Base-by-base conservation (phyloP, 1,140 invertebrate species). In the Euglossa dilemma region DNA sequence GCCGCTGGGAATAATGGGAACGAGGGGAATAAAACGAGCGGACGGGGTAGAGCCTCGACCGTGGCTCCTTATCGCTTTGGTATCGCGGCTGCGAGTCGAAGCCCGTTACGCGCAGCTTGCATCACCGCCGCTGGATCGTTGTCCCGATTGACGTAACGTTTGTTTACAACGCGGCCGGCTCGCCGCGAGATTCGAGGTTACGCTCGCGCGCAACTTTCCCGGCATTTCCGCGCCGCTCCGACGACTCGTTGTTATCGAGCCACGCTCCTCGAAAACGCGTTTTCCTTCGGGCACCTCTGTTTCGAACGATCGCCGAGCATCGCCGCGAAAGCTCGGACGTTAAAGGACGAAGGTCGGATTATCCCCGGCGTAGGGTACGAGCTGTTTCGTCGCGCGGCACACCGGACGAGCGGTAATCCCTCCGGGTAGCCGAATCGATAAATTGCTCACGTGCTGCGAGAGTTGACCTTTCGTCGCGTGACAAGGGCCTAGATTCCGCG, bases 401-500 rank as follows among this genome's bases (percentile, higher is more conserved):
- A 25, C 14, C 66, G 6, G n/a, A 25, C 52, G 28, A 57, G 8
- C 36, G 36, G 36, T 23, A 73, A 73, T 73, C 71, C 71, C 71
- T n/a, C 23, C 36, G 20, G 64, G 36, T 73, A 43, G 70, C 18
- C 71, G 20, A 57, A 73, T 73, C 71, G 54, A 73, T 73, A 73
- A 73, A 80, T 52, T 52, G 63, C 54, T 80, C 83, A 59, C 83
- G 83, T 80, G 78, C 78, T 57, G 36, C 54, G 47, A 66, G 61
- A 80, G 70, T 69, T 80, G 83, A 84, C 78, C 78, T 84, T 84
- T 84, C 54, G 25, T 80, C 70, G 83, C 83, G 83, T 84, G 83
- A 84, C 83, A 66, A 69, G 61, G 14, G 45, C 59, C 83, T 23
- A 72, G 70, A 25, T 74, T 80, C 77, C 70, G 0, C 45, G 66